These are phyloP conservation scores for Microtus ochrogaster DNA, from an alignment of 2,113 vertebrate genomes.

Conservation along the genomic window DNA sequence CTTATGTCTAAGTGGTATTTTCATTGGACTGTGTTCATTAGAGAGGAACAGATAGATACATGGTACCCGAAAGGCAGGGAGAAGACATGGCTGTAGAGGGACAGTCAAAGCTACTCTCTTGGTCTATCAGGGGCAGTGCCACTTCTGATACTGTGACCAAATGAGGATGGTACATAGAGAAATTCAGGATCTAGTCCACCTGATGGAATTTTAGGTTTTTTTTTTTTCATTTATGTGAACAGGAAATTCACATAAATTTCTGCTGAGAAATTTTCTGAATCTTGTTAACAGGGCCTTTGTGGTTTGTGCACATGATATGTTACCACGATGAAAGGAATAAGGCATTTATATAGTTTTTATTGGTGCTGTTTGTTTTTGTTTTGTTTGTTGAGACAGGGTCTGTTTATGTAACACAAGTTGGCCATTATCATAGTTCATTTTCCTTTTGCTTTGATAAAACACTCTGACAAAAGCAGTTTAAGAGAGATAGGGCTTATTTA, in stretches of 20 bases:
- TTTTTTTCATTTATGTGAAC: not conserved
- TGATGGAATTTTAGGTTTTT: not conserved
- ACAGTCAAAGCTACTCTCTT: not conserved
- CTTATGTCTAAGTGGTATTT: slow-evolving; percentile 76
- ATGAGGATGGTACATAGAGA: not conserved
- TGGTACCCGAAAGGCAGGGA: slow-evolving; percentile 76
- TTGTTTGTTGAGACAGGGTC: not conserved
- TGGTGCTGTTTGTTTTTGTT: not conserved
- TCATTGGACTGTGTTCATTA: slow-evolving; percentile 79
- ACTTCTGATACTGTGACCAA: not conserved
- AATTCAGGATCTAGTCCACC: not conserved
- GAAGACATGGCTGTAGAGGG: not conserved
- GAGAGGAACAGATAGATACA: slow-evolving; percentile 80
- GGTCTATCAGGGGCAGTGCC: not conserved
- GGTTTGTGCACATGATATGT: not conserved
- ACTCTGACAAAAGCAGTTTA: not conserved
- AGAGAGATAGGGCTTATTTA: not conserved
- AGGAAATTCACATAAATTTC: not conserved
- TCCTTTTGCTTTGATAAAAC: not conserved
- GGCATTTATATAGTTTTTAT: not conserved
- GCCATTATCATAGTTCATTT: not conserved
- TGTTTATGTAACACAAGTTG: not conserved
- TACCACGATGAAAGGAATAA: not conserved
- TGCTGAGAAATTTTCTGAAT: not conserved
- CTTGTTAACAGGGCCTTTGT: not conserved